A percentile compares a stretch with the other conserved stretches of the same genome.
Evolutionary conservation across 2,113 vertebrate species (phyloP).

Genomic region (Ptyas mucosa): DNA sequence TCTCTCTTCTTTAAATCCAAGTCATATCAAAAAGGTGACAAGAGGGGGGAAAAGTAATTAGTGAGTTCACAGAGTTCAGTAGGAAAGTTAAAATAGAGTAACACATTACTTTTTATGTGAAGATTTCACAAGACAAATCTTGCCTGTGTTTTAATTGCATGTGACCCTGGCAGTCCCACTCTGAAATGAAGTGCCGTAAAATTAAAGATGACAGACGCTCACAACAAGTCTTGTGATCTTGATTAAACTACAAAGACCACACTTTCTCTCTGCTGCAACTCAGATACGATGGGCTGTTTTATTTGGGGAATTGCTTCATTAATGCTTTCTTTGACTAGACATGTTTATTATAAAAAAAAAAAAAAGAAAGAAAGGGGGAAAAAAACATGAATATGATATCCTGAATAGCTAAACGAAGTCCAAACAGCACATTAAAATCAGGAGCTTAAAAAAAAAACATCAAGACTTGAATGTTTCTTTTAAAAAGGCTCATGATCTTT

Average conservation of each 20-base stretch:
- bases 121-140: conserved; percentile 86
- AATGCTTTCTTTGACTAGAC: conserved; percentile 90
- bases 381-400: conserved; percentile 70
- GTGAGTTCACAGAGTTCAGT: conserved; percentile 83
- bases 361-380: conserved; percentile 73
- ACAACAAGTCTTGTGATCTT: conserved; percentile 86
- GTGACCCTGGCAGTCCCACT: conserved; percentile 82
- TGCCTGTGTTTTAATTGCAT: conserved; percentile 89
- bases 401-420: conserved; percentile 73
- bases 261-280: conserved; percentile 82
- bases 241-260: conserved; percentile 88
- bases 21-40: conserved; percentile 86
- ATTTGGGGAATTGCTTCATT: conserved; percentile 89
- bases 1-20: conserved; percentile 80
- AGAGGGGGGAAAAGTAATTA: conserved; percentile 84
- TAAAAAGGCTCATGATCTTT: conserved; percentile 35
- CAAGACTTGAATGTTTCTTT: conserved; percentile 54
- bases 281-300: conserved; percentile 86
- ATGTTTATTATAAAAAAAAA: conserved; percentile 85
- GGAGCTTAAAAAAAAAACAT: conserved; percentile 57
- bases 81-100: conserved; percentile 86
- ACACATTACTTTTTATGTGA: conserved; percentile 86
- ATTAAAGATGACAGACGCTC: conserved; percentile 86
- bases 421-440: conserved; percentile 67
- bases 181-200: conserved; percentile 85